A percentile compares a stretch with the other conserved stretches of the same genome.
phyloP scores from a whole-genome alignment of 2,888 invertebrate genomes.

The Perizoma flavofasciatum region DNA sequence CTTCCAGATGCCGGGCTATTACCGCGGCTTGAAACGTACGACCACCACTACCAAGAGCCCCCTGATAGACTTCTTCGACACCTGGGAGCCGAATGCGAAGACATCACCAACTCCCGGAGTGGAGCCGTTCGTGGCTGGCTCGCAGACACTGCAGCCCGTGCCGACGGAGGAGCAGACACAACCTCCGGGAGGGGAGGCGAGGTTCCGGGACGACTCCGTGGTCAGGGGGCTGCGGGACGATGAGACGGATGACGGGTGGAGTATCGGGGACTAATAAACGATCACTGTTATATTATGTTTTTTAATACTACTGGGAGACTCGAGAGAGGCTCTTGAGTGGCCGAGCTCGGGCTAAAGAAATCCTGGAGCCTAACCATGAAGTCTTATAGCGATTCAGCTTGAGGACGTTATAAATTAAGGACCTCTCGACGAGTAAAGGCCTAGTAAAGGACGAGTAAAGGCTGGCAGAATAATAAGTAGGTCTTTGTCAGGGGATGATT shows the following conservation, averaged over 20 bases:
- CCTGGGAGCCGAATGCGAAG: slow-evolving; percentile 25
- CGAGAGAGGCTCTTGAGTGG: too few species aligned
- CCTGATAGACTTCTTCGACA: slow-evolving; percentile 36
- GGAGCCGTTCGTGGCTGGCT: background rate
- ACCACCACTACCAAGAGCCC: slow-evolving; percentile 44
- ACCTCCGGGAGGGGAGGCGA: background rate
- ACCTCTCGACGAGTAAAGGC: too few species aligned
- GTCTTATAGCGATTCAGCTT: too few species aligned
- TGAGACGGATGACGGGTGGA: slow-evolving; percentile 28
- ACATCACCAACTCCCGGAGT: background rate
- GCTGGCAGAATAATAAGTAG: too few species aligned
- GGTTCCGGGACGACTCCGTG: background rate
- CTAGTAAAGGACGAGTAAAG: too few species aligned
- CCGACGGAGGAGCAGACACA: background rate
- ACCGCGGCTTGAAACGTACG: slow-evolving; percentile 49
- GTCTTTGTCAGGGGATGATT: too few species aligned
- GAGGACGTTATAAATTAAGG: too few species aligned
- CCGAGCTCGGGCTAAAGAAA: too few species aligned
- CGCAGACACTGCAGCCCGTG: background rate
- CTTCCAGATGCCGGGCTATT: slow-evolving; percentile 62
- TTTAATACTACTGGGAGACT: background rate
- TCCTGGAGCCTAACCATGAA: too few species aligned
- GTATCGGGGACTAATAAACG: slow-evolving; percentile 16
- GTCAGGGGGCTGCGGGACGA: slow-evolving; percentile 5
- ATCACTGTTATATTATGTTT: background rate